Conservation (phyloP, 2,113 vertebrate genomes). For the Phylloscopus trochilus region DNA sequence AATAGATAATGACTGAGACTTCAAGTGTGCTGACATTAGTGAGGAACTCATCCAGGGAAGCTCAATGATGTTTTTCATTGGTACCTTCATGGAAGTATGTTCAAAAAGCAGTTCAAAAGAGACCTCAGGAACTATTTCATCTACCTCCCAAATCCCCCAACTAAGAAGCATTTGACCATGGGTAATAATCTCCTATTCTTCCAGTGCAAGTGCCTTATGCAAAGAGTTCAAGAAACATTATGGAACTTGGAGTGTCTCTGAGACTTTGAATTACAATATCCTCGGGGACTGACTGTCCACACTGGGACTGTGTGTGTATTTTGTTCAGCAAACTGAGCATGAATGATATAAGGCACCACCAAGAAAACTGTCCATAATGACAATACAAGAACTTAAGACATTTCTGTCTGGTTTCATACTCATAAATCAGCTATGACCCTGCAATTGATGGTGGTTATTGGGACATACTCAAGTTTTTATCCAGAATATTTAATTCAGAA, state of each 20-base stretch:
- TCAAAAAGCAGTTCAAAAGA: neutral
- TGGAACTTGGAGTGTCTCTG: neutral
- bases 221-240: neutral
- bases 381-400: neutral
- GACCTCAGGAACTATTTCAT: neutral
- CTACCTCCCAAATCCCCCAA: neutral
- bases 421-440: neutral
- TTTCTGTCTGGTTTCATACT: neutral
- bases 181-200: neutral
- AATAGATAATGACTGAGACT: neutral
- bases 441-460: neutral
- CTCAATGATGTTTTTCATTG: neutral
- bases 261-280: neutral
- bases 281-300: neutral
- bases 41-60: neutral
- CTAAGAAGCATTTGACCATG: neutral
- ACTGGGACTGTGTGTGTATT: neutral
- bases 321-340: neutral
- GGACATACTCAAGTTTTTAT: neutral
- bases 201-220: neutral
- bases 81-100: neutral
- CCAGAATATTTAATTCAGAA: slow-evolving; percentile 29
- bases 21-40: neutral
- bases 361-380: neutral
- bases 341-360: neutral